Evolutionary conservation across 2,797 vertebrate species (phyloP).

Genomic region (Pseudotriccus pelzelni): DNA sequence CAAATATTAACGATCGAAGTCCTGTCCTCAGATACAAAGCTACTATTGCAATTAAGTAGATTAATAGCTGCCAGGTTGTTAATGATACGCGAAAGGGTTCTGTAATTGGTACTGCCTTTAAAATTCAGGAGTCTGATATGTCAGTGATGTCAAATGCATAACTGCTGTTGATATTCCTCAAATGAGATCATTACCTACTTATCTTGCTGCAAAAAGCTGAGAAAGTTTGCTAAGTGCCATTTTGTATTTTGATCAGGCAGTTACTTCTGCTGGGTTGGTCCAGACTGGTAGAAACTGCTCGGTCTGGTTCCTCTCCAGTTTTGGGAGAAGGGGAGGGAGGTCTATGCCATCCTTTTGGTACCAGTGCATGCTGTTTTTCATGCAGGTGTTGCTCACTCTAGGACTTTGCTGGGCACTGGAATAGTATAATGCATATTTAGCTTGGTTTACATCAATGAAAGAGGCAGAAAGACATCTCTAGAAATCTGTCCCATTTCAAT

Average conservation of each 20-base stretch:
- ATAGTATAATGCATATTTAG: neutral
- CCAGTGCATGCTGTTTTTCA: neutral
- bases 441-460: neutral
- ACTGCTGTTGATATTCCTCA: neutral
- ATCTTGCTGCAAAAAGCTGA: neutral
- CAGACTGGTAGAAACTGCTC: neutral
- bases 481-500: neutral
- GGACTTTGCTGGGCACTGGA: neutral
- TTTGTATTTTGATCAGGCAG: neutral
- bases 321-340: neutral
- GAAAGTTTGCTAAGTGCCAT: neutral
- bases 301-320: neutral
- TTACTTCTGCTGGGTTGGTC: neutral
- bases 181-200: neutral
- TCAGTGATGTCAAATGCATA: neutral
- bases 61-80: neutral
- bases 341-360: neutral
- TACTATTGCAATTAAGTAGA: neutral
- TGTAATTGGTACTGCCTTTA: neutral
- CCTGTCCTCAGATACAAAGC: neutral
- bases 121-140: neutral
- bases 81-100: neutral
- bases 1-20: neutral
- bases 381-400: rapidly evolving
- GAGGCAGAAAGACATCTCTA: neutral